Evolutionary conservation across 1,140 invertebrate species (phyloP).

Genomic region (Pollicipes pollicipes): DNA sequence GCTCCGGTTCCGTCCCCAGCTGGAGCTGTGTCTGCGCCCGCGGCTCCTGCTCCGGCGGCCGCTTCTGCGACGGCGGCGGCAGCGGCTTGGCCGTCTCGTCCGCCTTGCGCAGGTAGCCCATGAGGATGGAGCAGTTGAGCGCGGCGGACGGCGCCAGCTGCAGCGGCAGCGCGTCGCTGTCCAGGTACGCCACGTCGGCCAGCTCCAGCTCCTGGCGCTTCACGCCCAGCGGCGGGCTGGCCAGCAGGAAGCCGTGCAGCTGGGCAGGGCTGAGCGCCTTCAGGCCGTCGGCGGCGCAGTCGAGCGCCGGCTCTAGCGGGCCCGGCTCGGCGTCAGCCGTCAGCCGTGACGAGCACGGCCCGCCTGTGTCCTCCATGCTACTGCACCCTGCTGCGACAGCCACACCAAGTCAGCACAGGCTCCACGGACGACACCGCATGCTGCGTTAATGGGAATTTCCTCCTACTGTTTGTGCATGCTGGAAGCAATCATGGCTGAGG

Average conservation of each 20-base stretch:
- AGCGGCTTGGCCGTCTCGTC: background rate
- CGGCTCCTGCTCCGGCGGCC: no score
- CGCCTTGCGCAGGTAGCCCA: background rate
- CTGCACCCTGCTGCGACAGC: no score
- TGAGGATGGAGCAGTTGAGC: background rate
- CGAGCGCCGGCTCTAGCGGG: no score
- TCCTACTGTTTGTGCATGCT: no score
- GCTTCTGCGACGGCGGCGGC: no score
- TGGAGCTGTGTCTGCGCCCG: no score
- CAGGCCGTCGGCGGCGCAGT: background rate
- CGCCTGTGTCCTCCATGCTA: background rate
- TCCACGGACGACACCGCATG: no score
- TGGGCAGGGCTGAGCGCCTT: background rate
- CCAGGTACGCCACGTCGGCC: background rate
- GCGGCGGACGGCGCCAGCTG: background rate
- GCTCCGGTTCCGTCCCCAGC: no score
- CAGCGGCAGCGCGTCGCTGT: background rate
- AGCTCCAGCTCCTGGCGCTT: background rate
- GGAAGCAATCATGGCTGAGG: no score
- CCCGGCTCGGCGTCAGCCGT: background rate
- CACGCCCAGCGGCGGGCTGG: background rate
- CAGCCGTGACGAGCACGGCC: background rate
- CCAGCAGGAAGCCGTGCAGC: background rate
- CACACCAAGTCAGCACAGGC: no score
- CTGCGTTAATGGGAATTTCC: no score